Conservation (phyloP, 2,888 invertebrate genomes). For the Lomographa bimaculata region DNA sequence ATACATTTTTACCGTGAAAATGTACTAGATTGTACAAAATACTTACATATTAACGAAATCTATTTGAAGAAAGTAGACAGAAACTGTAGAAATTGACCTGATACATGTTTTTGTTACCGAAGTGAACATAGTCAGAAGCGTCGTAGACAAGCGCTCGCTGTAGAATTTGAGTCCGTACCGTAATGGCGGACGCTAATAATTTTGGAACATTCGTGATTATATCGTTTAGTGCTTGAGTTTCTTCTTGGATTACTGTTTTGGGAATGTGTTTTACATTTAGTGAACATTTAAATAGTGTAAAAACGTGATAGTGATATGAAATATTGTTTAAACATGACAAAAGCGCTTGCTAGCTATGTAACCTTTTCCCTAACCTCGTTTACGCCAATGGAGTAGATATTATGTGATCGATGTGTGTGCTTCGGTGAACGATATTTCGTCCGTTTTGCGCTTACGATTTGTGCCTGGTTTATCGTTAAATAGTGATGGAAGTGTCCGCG, state of each 20-base stretch:
- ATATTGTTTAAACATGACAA: slow-evolving; percentile 78
- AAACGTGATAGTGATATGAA: slow-evolving; percentile 77
- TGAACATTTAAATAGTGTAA: slow-evolving; percentile 65
- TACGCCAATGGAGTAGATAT: slow-evolving; percentile 89
- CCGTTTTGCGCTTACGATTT: slow-evolving; percentile 75
- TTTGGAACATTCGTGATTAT: slow-evolving; percentile 82
- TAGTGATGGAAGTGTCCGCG: slow-evolving; percentile 83
- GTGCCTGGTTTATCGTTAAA: slow-evolving; percentile 69
- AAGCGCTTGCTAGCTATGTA: slow-evolving; percentile 85
- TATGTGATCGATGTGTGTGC: slow-evolving; percentile 89
- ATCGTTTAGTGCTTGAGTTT: slow-evolving; percentile 77
- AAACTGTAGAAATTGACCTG: slow-evolving; percentile 31
- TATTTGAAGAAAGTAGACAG: slow-evolving; percentile 13
- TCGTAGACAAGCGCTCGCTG: slow-evolving; percentile 73
- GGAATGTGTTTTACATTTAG: slow-evolving; percentile 68
- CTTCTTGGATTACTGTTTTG: slow-evolving; percentile 55
- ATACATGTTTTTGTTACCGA: slow-evolving; percentile 68
- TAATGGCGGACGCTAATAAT: slow-evolving; percentile 84
- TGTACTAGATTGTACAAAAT: slow-evolving; percentile 4
- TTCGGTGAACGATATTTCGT: slow-evolving; percentile 86
- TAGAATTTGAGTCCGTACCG: slow-evolving; percentile 78
- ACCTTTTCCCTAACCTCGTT: slow-evolving; percentile 91
- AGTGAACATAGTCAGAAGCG: slow-evolving; percentile 82
- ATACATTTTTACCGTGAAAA: slow-evolving; percentile 16
- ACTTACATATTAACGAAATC: slow-evolving; percentile 9